Evolutionary conservation across 2,888 invertebrate species (phyloP).

Genomic region (Lasiommata megera): DNA sequence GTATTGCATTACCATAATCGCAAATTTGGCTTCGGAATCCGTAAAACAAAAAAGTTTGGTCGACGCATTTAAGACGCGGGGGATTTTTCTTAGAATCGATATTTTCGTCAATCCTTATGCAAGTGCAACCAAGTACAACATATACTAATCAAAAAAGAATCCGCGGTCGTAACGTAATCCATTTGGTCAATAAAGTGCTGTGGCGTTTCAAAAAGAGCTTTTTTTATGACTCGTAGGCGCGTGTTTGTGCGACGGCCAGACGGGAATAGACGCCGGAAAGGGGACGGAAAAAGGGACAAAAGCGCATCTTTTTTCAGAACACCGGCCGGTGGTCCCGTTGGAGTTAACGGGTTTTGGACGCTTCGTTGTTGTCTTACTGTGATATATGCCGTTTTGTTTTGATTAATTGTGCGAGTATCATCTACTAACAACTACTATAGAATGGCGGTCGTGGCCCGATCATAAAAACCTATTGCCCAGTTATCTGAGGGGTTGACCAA

Average conservation of each 20-base stretch:
- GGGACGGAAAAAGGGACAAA: slow-evolving; percentile 50
- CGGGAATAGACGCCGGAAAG: slow-evolving; percentile 50
- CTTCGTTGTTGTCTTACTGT: slow-evolving; percentile 4
- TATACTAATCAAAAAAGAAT: slow-evolving; percentile 29
- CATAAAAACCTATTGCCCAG: too few species aligned
- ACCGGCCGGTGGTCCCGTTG: slow-evolving; percentile 37
- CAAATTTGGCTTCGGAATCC: too few species aligned
- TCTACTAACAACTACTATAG: not conserved
- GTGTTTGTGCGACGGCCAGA: slow-evolving; percentile 31
- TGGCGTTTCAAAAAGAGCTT: slow-evolving; percentile 34
- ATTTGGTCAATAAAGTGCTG: slow-evolving; percentile 39
- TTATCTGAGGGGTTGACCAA: too few species aligned
- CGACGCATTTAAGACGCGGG: too few species aligned
- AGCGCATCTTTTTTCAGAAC: slow-evolving; percentile 60
- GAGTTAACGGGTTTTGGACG: not conserved
- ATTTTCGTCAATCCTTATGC: too few species aligned
- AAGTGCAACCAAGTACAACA: not conserved
- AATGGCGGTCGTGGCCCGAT: not conserved
- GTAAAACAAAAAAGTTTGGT: too few species aligned
- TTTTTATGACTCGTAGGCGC: slow-evolving; percentile 34
- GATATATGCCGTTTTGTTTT: slow-evolving; percentile 7
- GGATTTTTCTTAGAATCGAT: too few species aligned
- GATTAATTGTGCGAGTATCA: not conserved
- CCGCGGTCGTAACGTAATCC: slow-evolving; percentile 34
- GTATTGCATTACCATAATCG: too few species aligned